phyloP scores from a whole-genome alignment of 2,888 invertebrate species.

The Agrilus mali region DNA sequence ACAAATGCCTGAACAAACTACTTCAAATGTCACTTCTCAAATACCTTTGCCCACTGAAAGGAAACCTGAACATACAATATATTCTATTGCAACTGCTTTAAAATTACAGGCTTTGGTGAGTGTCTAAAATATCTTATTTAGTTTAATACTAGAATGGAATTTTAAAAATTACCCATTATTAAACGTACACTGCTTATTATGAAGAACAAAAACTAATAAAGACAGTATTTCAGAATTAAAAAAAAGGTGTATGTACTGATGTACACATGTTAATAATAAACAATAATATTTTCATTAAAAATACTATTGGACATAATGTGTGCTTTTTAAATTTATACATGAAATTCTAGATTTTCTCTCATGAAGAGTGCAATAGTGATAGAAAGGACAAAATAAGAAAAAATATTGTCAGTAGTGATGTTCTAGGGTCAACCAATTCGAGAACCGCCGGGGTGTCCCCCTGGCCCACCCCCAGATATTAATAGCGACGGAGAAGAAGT shows the following conservation, averaged over 20 bases:
- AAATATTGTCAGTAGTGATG: background rate
- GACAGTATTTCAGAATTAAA: too few relatives aligned
- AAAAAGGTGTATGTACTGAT: too few relatives aligned
- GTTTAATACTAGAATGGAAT: background rate
- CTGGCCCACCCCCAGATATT: constrained; percentile 68
- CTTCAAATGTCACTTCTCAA: constrained; percentile 20
- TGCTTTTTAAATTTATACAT: too few relatives aligned
- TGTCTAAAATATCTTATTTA: background rate
- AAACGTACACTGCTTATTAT: too few relatives aligned
- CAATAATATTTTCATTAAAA: too few relatives aligned
- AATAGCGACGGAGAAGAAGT: constrained; percentile 46
- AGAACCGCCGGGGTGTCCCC: constrained; percentile 79
- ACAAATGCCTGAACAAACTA: constrained; percentile 41
- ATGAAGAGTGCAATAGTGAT: too few relatives aligned
- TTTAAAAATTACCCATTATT: too few relatives aligned
- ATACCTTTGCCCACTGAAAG: constrained; percentile 31
- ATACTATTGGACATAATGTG: too few relatives aligned
- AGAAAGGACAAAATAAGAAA: too few relatives aligned
- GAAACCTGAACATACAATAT: constrained; percentile 33
- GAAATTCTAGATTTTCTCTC: too few relatives aligned
- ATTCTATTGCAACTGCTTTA: constrained; percentile 33
- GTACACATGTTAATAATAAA: too few relatives aligned
- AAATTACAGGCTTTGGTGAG: constrained; percentile 31
- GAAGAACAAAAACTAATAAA: too few relatives aligned
- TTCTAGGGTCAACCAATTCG: constrained; percentile 38